Conservation (phyloP, 2,888 invertebrate species). For the Phengaris alcon region DNA sequence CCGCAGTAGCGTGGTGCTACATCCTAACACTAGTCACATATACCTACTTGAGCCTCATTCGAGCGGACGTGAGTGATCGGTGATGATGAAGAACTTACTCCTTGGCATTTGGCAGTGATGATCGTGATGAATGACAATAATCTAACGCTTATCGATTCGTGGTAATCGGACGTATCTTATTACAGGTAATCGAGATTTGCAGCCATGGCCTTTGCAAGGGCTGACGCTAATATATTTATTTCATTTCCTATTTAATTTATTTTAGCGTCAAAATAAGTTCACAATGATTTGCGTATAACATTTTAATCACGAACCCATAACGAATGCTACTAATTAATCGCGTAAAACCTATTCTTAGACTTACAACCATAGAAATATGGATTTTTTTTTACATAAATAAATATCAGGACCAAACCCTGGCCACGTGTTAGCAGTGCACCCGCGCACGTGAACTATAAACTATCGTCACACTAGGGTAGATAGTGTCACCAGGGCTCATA, state of each 20-base stretch:
- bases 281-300: neutral
- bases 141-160: constrained; percentile 1
- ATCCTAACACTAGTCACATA: too few relatives aligned
- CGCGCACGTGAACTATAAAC: neutral
- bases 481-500: neutral
- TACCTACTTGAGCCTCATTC: too few relatives aligned
- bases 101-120: neutral
- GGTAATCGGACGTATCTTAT: neutral
- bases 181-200: constrained; percentile 18
- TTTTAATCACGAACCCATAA: neutral
- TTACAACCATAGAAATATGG: neutral
- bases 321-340: neutral
- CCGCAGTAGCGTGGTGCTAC: too few relatives aligned
- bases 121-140: constrained; percentile 16
- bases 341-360: neutral
- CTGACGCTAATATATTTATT: neutral
- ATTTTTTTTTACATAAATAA: constrained; percentile 1
- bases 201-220: constrained; percentile 1
- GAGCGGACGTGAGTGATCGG: too few relatives aligned
- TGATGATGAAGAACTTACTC: too few relatives aligned
- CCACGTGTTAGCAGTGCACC: neutral
- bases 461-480: neutral
- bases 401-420: neutral
- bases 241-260: constrained; percentile 5
- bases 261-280: neutral